These are phyloP conservation scores for Miniopterus natalensis DNA, from an alignment of 2,113 vertebrate species.

Conservation along the genomic window DNA sequence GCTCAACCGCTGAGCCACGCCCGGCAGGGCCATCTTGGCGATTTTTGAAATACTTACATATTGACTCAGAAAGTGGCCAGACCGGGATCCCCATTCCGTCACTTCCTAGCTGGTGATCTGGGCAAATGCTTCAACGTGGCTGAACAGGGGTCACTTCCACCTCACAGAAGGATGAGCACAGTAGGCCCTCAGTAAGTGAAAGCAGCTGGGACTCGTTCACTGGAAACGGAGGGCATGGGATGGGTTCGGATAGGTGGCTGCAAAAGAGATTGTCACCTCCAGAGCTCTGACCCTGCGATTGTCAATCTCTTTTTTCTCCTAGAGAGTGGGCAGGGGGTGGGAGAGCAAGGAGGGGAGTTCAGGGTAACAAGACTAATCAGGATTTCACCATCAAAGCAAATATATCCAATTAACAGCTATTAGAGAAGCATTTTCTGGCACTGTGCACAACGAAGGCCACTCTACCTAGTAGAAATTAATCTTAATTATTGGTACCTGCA, in stretches of 20 bases:
- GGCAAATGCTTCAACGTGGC: background rate
- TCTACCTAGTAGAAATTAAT: conserved; percentile 92
- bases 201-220: background rate
- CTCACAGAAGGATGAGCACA: background rate
- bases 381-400: conserved; percentile 91
- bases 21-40: background rate
- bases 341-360: conserved; percentile 60
- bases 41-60: background rate
- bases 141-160: background rate
- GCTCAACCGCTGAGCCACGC: no score
- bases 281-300: conserved; percentile 72
- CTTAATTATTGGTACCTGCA: conserved; percentile 95
- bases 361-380: conserved; percentile 90
- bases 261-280: conserved; percentile 65
- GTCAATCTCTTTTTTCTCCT: conserved; percentile 83
- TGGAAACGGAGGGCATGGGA: fast-evolving
- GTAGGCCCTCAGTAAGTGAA: background rate
- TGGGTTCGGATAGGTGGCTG: background rate
- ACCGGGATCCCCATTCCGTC: background rate
- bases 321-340: conserved; percentile 69
- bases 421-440: conserved; percentile 91
- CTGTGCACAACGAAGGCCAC: conserved; percentile 90
- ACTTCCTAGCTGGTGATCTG: background rate
- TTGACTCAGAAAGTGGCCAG: background rate
- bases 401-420: conserved; percentile 91